Evolutionary conservation across 2,888 invertebrate species (phyloP), one percentile per base, ranked within the genome.

Genomic region (Spisula subtruncata): DNA sequence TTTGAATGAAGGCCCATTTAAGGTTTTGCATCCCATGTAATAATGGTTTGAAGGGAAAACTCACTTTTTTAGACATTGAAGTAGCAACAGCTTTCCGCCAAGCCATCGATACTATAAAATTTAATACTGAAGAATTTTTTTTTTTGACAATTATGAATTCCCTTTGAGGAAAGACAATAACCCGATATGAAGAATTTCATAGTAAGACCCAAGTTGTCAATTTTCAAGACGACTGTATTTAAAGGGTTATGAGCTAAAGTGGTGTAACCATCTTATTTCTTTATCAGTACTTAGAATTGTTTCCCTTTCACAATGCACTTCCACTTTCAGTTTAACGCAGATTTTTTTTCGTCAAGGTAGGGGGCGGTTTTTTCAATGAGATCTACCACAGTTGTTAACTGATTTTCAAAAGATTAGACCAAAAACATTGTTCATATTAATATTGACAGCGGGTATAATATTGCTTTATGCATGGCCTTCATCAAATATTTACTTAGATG

Each of bases 401-500:
- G n/a, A 81, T 46, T 81, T 81, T 25, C n/a, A n/a, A 81, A 81
- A 81, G 81, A 51, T 81, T 18, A 81, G 46, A 81, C 81, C n/a
- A 48, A 51, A 48, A 46, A 81, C 46, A 81, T 51, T 54, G n/a
- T 35, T 41, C 32, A 51, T 80, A 56, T 75, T 80, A 85, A 85
- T 80, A 80, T 79, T 80, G 82, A 82, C 80, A 81, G 29, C 10
- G 25, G 20, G 18, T 25, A 81, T 81, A 81, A 81, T 81, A 81
- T 85, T 85, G 32, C 35, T 85, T 85, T 79, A 85, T 51, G 85
- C 32, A 71, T 25, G 54, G 32, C 0, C 56, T 54, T 84, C 60
- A 41, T 48, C 54, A 85, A 89, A 89, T 89, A 89, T 89, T 89
- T 86, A 79, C 81, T 86, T 14, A 89, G 83, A 84, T 80, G 86